Base-by-base conservation (phyloP, 2,113 vertebrate genomes). In the Pachyramphus minor region DNA sequence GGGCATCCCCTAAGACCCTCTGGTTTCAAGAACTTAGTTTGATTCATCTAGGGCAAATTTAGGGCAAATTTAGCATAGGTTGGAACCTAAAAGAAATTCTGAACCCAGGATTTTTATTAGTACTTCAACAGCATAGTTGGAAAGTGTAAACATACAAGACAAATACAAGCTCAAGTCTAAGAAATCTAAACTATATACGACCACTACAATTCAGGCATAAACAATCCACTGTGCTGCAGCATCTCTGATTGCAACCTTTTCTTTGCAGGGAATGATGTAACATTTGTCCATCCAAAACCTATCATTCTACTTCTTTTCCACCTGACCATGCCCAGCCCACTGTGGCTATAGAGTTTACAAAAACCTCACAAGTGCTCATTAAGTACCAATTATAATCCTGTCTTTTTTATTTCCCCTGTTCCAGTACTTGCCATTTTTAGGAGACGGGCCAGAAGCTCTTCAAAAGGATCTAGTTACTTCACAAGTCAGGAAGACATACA, bases 371-470 rank as follows among this genome's bases (percentile, higher is more conserved):
- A 93, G 50, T 30, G 18, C 45, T 83, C 47, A 88, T 62, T 53
- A 94, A 73, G 23, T 30, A 47, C 50, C 79, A 79, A 39, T 84
- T 92, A 83, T 35, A 83, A 80, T 69, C 55, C 24, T 19, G 31
- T 58, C 42, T 45, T 83, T 92, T 45, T 73, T 0, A 83, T 80
- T 83, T 69, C 63, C 45, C 45, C 41, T 30, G 25, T 67, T 80
- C 16, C 90, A 86, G 45, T 68, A 82, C 72, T 80, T 77, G 33
- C 37, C 52, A 67, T 41, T 69, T 90, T 74, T 21, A 85, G 74
- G 63, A 90, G 50, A 80, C 39, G 50, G 45, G 79, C 59, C 92
- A 95, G 82, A 77, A 92, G 72, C 88, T 84, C 79, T 86, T 77
- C 50, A 77, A 88, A 95, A 92, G 72, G 72, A 77, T 73, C 59